Evolutionary conservation across 2,797 vertebrate species (phyloP).

Genomic region (Poecilia gillii): DNA sequence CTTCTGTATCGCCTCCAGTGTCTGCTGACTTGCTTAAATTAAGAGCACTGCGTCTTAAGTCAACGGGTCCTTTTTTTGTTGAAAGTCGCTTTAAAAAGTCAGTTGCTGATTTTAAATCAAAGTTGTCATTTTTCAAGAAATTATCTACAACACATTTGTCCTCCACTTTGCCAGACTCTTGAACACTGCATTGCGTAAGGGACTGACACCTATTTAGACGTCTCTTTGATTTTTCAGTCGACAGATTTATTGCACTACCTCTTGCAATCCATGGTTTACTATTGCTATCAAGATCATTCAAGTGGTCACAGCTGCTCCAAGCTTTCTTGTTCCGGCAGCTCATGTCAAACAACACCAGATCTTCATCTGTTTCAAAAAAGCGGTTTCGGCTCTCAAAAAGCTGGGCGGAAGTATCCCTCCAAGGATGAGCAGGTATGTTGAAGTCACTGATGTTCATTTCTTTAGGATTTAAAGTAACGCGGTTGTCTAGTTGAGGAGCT

Average conservation of each 20-base stretch:
- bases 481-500: slow-evolving; percentile 49
- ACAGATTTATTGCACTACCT: slow-evolving; percentile 83
- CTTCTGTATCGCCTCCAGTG: slow-evolving; percentile 71
- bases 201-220: slow-evolving; percentile 76
- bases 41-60: slow-evolving; percentile 79
- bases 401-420: slow-evolving; percentile 63
- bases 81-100: slow-evolving; percentile 80
- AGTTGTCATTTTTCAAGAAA: slow-evolving; percentile 65
- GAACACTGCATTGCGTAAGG: slow-evolving; percentile 72
- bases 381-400: slow-evolving; percentile 67
- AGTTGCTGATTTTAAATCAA: slow-evolving; percentile 76
- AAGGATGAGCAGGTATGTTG: slow-evolving; percentile 80
- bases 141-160: slow-evolving; percentile 65
- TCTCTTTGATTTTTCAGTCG: slow-evolving; percentile 81
- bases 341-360: slow-evolving; percentile 83
- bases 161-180: slow-evolving; percentile 58
- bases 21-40: slow-evolving; percentile 85
- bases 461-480: slow-evolving; percentile 63
- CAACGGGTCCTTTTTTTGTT: slow-evolving; percentile 86
- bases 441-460: slow-evolving; percentile 75
- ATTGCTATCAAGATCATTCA: slow-evolving; percentile 59
- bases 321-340: slow-evolving; percentile 70
- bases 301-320: slow-evolving; percentile 78
- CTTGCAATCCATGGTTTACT: slow-evolving; percentile 76
- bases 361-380: slow-evolving; percentile 73